These are phyloP conservation scores for Channa striata DNA, from an alignment of 2,797 vertebrate species.

Conservation along the genomic window DNA sequence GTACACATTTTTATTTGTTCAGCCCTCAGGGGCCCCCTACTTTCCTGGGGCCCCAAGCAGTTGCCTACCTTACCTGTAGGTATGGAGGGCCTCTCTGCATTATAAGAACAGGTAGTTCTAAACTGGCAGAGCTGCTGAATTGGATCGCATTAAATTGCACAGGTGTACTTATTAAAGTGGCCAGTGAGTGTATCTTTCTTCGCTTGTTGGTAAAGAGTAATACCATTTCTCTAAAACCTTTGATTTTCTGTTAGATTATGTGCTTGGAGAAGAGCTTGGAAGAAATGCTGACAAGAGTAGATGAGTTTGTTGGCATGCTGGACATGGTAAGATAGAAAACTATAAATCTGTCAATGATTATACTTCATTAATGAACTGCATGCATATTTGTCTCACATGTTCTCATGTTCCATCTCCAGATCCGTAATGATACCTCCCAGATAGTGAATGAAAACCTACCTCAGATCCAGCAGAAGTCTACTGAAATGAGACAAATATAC, in stretches of 20 bases:
- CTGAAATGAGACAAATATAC: conserved; percentile 92
- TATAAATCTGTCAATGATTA: background rate
- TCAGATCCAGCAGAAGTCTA: conserved; percentile 90
- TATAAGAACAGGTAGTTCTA: too few species aligned
- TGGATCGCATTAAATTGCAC: too few species aligned
- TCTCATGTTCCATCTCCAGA: conserved; percentile 70
- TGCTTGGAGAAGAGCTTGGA: conserved; percentile 92
- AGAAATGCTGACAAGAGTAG: conserved; percentile 93
- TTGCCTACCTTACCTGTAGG: too few species aligned
- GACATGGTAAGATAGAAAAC: conserved; percentile 88
- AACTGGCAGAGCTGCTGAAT: too few species aligned
- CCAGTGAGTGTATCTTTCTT: too few species aligned
- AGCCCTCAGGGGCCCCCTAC: too few species aligned
- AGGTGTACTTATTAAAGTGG: too few species aligned
- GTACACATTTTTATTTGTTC: too few species aligned
- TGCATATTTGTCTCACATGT: background rate
- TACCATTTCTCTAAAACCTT: background rate
- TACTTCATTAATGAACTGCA: background rate
- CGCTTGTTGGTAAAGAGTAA: too few species aligned
- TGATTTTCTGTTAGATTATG: conserved; percentile 81
- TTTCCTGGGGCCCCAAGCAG: too few species aligned
- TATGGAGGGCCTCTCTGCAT: too few species aligned
- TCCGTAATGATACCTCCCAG: conserved; percentile 91
- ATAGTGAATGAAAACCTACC: conserved; percentile 92
- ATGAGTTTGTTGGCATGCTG: conserved; percentile 97